These are phyloP conservation scores for Malurus alboscapulatus DNA, from an alignment of 2,113 vertebrate species.

Conservation along the genomic window DNA sequence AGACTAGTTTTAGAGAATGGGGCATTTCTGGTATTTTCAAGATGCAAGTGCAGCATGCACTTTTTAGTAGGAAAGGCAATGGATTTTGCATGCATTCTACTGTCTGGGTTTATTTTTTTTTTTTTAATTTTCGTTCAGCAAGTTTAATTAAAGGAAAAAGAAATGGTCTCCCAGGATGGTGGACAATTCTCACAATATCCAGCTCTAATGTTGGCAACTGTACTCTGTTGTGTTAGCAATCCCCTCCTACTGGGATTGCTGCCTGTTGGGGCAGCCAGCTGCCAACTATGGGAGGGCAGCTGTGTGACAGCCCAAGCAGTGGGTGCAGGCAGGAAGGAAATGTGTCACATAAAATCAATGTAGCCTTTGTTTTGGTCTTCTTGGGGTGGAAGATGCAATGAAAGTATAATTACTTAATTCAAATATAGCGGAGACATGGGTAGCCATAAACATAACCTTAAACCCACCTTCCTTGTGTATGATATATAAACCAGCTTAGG, in stretches of 20 bases:
- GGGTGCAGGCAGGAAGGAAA: neutral
- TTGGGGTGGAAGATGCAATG: neutral
- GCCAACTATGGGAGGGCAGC: neutral
- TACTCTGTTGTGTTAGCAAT: neutral
- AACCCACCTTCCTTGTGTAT: neutral
- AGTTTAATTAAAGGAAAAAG: neutral
- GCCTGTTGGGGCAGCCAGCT: neutral
- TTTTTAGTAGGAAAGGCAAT: neutral
- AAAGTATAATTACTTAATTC: neutral
- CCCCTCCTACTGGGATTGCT: neutral
- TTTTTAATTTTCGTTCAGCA: neutral
- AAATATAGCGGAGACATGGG: neutral
- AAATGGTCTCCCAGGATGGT: neutral
- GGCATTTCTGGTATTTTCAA: neutral
- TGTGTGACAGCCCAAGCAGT: neutral
- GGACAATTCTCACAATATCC: neutral
- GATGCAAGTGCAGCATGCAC: neutral
- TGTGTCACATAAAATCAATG: neutral
- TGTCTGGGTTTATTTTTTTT: neutral
- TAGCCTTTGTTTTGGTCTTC: neutral
- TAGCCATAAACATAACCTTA: neutral
- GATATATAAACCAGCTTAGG: neutral
- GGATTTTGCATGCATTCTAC: neutral
- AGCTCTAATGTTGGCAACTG: neutral
- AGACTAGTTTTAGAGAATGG: neutral